These are phyloP conservation scores for Penaeus chinensis DNA, from an alignment of 1,140 invertebrate genomes.

Conservation along the genomic window DNA sequence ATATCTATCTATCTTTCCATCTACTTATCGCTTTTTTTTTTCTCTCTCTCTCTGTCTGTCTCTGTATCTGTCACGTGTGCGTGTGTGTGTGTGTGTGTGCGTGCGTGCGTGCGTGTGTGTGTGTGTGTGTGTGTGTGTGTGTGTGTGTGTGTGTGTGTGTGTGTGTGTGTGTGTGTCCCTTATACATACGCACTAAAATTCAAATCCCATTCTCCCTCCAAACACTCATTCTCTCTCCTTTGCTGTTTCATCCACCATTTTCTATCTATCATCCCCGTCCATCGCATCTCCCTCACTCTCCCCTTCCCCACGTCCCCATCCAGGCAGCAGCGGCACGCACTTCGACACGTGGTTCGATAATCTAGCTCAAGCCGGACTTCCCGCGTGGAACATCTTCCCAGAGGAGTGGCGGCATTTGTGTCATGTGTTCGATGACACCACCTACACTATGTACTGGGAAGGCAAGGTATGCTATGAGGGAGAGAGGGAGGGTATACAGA, in stretches of 20 bases:
- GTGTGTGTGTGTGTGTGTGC: constrained; percentile 24
- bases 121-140: constrained; percentile 26
- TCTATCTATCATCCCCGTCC: too few relatives aligned
- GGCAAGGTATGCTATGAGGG: constrained; percentile 13
- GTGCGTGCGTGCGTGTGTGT: constrained; percentile 20
- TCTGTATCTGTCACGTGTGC: too few relatives aligned
- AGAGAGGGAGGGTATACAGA: background rate
- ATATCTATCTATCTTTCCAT: too few relatives aligned
- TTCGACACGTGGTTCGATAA: constrained; percentile 43
- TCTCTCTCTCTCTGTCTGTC: too few relatives aligned
- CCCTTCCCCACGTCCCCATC: too few relatives aligned
- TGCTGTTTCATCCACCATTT: too few relatives aligned
- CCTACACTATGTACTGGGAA: constrained; percentile 42
- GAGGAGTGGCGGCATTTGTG: constrained; percentile 41
- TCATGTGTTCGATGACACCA: constrained; percentile 11
- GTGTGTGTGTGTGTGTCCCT: too few relatives aligned
- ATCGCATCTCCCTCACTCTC: too few relatives aligned
- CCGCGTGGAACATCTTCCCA: constrained; percentile 2
- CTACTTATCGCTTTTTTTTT: too few relatives aligned
- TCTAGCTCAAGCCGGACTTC: constrained; percentile 22
- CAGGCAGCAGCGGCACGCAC: constrained; percentile 30
- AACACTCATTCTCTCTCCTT: too few relatives aligned
- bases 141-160: too few relatives aligned
- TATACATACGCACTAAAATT: constrained; percentile 5
- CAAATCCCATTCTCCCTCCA: background rate